Evolutionary conservation across 2,888 invertebrate species (phyloP), one percentile per base, ranked within the genome.

Genomic region (Synanthedon formicaeformis): DNA sequence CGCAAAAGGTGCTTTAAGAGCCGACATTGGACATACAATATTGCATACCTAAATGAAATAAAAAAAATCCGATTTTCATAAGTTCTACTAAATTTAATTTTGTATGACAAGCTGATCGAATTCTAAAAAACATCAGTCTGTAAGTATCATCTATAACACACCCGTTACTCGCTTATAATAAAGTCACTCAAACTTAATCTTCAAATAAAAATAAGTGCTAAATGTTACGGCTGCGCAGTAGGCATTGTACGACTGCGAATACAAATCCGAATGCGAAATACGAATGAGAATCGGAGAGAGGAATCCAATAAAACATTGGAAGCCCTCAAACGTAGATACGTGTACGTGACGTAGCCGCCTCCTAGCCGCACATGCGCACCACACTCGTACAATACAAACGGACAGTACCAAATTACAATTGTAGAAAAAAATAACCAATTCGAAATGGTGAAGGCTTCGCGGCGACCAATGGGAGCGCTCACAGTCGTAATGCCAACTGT

Each of bases 401-500:
- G 70, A 85, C 83, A 81, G 77, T 84, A 77, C 81, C 80, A 83
- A 85, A 81, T 85, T 77, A 81, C 86, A 86, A 86, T 78, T 84
- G 81, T 86, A 81, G 85, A 85, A 87, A 84, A 85, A 85, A 77
- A 85, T 83, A 85, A 81, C 86, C 86, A 85, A 85, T 85, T 86
- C 85, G 73, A 84, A 86, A 79, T 84, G 81, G 74, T 78, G 86
- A 85, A 86, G 84, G 81, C 85, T 86, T 81, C 73, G 78, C 78
- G 66, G 81, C 84, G 75, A 78, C 87, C 87, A 87, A 87, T 87
- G 67, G 75, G 80, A 85, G 68, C 72, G 84, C 85, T 68, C 66
- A 78, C 82, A 88, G 75, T 86, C 84, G 86, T 87, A 77, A 88
- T 88, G 85, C 87, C 88, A 73, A 87, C 86, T 88, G 88, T 85